Conservation (phyloP, 2,888 invertebrate genomes). For the Fragum whitleyi region DNA sequence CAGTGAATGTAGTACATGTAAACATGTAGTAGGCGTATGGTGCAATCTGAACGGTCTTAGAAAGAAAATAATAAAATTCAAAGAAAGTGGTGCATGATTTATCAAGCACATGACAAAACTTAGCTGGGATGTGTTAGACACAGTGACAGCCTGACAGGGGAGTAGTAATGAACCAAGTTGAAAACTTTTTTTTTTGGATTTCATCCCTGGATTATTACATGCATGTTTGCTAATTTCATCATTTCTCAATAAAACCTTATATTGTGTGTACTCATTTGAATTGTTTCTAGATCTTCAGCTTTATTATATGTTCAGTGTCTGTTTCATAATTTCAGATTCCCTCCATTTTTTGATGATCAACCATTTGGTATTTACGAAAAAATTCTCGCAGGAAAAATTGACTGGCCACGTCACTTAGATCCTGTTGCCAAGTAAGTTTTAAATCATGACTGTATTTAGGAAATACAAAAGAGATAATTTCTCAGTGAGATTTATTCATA, state of each 20-base stretch:
- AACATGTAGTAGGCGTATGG: neutral
- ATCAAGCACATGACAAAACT: neutral
- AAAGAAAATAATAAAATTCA: neutral
- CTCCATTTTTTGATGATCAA: conserved; percentile 98
- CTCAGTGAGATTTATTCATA: too few relatives aligned
- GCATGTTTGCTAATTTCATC: too few relatives aligned
- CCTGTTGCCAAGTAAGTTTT: conserved; percentile 91
- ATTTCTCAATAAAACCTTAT: too few relatives aligned
- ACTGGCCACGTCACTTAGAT: conserved; percentile 97
- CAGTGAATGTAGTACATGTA: neutral
- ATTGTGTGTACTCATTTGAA: too few relatives aligned
- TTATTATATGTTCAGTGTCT: too few relatives aligned
- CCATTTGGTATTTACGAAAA: conserved; percentile 99
- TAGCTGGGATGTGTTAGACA: conserved; percentile 1
- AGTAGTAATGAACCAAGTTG: neutral
- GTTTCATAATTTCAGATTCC: conserved; percentile 88
- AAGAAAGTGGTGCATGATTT: neutral
- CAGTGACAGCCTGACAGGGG: neutral
- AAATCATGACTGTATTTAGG: too few relatives aligned
- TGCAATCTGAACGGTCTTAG: conserved; percentile 6
- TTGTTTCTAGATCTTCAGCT: too few relatives aligned
- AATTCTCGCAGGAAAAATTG: conserved; percentile 96
- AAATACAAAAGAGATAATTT: too few relatives aligned
- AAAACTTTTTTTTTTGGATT: neutral
- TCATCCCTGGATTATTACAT: too few relatives aligned